Conservation (phyloP, 92 coral and sea anemone species). For the Epizoanthus rinbou region DNA sequence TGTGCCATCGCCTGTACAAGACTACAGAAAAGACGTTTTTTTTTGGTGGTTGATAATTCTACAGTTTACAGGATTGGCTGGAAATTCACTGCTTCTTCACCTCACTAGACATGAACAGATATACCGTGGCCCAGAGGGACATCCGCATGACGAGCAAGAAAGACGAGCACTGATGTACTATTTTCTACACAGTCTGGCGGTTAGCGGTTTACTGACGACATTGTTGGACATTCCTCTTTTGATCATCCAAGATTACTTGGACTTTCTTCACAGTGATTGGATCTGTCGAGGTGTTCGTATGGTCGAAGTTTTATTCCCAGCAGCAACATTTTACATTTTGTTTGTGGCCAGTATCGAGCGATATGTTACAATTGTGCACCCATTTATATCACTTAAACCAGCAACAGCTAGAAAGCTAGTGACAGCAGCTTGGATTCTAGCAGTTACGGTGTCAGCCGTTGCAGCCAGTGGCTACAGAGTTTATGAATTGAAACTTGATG, state of each 20-base stretch:
- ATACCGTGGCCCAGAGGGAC: slow-evolving; percentile 6
- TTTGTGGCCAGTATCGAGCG: slow-evolving; percentile 28
- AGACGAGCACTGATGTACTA: slow-evolving; percentile 21
- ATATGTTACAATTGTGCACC: slow-evolving; percentile 18
- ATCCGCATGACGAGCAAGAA: slow-evolving; percentile 1
- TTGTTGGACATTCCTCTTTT: slow-evolving; percentile 11
- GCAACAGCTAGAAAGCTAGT: slow-evolving; percentile 26
- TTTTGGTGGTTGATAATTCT: background rate
- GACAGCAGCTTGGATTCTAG: background rate
- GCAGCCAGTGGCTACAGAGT: slow-evolving; percentile 19
- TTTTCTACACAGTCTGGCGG: slow-evolving; percentile 20
- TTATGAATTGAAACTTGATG: background rate
- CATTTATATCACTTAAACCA: background rate
- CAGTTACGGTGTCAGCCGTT: background rate
- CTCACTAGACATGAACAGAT: slow-evolving; percentile 13
- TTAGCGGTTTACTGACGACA: slow-evolving; percentile 22
- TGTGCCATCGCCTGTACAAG: background rate
- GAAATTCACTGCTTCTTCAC: slow-evolving; percentile 17
- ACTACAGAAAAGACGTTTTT: background rate
- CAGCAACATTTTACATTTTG: slow-evolving; percentile 15
- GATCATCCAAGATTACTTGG: background rate
- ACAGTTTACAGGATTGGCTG: background rate
- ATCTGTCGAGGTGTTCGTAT: slow-evolving; percentile 25
- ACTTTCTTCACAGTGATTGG: slow-evolving; percentile 4
- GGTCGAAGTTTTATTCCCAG: slow-evolving; percentile 1